Base-by-base conservation (phyloP, 2,888 invertebrate species). In the Apodemia zela region DNA sequence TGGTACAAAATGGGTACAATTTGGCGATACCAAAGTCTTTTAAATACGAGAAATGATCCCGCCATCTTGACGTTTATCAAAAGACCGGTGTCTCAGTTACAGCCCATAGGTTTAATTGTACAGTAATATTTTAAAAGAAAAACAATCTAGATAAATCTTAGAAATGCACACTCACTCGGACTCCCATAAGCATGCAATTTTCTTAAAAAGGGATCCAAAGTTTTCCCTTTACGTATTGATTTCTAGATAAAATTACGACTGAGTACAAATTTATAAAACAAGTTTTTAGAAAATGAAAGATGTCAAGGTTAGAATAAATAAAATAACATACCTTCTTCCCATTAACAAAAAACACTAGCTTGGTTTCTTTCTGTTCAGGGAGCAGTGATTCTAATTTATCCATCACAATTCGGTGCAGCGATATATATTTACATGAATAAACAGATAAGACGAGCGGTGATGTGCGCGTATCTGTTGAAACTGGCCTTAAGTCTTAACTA, bases 301-400 rank as follows among this genome's bases (percentile, higher is more conserved):
- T 42, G 13, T 15, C 45, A 2, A 17, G 8, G 17, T 8, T 47
- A 17, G n/a, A 45, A 38, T 29, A 35, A 61, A 45, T 33, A 54
- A 45, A 61, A 45, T 8, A n/a, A 61, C 80, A 78, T 84, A 94
- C 94, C 92, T 94, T 93, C 71, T 93, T 93, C 59, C 94, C 94
- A 73, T 94, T 94, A 8, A 94, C 93, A 72, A 90, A 94, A 79
- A 94, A 94, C 38, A 93, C 80, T 60, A 94, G 80, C 0, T 72
- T 80, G 4, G 74, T 81, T 69, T 78, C 75, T 1, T 75, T 81
- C 47, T 82, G 73, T 42, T 74, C 68, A 0, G 85, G 83, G 60
- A 86, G 65, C 7, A 81, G 67, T 59, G 67, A 68, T 54, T 75
- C 71, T 49, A 84, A 66, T 42, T 67, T 70, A 21, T 77, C 72